Evolutionary conservation across 1,140 invertebrate species (phyloP).

Genomic region (Magallana angulata): DNA sequence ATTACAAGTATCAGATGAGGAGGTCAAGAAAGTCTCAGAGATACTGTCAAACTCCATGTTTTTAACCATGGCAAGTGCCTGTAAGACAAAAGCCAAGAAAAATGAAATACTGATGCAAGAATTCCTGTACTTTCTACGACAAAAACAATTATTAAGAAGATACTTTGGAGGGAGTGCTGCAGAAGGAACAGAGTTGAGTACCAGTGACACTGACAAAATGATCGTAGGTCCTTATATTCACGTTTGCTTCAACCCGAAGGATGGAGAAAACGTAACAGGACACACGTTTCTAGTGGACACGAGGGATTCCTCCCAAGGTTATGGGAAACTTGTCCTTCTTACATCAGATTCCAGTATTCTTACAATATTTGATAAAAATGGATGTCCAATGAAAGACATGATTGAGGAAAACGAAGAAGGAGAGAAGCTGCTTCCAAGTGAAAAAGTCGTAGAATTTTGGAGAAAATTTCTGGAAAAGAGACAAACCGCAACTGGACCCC

Average conservation of each 20-base stretch:
- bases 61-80: conserved; percentile 28
- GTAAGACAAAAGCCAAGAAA: neutral
- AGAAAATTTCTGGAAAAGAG: conserved; percentile 2
- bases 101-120: conserved; percentile 13
- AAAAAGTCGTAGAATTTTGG: conserved; percentile 45
- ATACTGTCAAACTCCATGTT: conserved; percentile 32
- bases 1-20: no score
- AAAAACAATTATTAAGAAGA: conserved; percentile 18
- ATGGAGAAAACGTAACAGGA: neutral
- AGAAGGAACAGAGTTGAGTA: conserved; percentile 33
- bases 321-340: conserved; percentile 25
- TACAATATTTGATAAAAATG: conserved; percentile 44
- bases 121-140: conserved; percentile 18
- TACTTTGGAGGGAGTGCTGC: conserved; percentile 45
- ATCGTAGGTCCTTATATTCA: conserved; percentile 32
- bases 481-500: neutral
- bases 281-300: conserved; percentile 19
- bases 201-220: conserved; percentile 49
- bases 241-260: neutral
- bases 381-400: conserved; percentile 37
- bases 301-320: conserved; percentile 10
- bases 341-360: conserved; percentile 16
- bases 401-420: neutral
- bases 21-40: conserved; percentile 1
- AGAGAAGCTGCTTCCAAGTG: neutral